Evolutionary conservation across 2,113 vertebrate genomes (phyloP).

Genomic region (Planiliza haematocheilus): DNA sequence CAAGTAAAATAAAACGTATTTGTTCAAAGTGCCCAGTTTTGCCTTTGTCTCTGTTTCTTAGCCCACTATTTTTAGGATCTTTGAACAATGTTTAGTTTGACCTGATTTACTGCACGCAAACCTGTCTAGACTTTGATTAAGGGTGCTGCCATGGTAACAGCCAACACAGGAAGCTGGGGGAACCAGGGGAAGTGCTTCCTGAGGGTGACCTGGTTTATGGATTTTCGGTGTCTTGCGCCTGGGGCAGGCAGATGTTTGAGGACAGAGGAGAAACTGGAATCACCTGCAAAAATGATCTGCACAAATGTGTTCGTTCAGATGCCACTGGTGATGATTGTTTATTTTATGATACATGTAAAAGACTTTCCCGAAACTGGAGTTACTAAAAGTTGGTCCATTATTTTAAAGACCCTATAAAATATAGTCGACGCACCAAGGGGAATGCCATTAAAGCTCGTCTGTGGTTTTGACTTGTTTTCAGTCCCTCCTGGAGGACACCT

Average conservation of each 20-base stretch:
- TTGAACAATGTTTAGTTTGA: slow-evolving; percentile 48
- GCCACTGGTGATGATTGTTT: background rate
- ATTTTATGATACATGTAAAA: background rate
- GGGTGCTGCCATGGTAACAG: slow-evolving; percentile 43
- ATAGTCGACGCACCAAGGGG: slow-evolving; percentile 24
- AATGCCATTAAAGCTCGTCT: slow-evolving; percentile 61
- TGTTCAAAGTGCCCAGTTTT: slow-evolving; percentile 22
- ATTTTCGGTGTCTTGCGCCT: slow-evolving; percentile 19
- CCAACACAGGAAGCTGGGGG: slow-evolving; percentile 54
- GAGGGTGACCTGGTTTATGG: slow-evolving; percentile 43
- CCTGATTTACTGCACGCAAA: slow-evolving; percentile 43
- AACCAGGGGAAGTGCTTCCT: slow-evolving; percentile 34
- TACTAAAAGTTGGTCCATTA: background rate
- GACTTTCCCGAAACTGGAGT: slow-evolving; percentile 7
- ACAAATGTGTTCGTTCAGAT: background rate
- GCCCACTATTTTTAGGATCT: slow-evolving; percentile 23
- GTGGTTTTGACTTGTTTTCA: slow-evolving; percentile 51
- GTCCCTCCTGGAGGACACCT: slow-evolving; percentile 56
- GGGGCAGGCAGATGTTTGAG: slow-evolving; percentile 37
- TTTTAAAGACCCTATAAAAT: slow-evolving; percentile 44
- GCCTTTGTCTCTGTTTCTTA: background rate
- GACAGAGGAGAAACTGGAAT: background rate
- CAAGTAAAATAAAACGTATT: slow-evolving; percentile 22
- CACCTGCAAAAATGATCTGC: slow-evolving; percentile 11
- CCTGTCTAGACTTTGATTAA: slow-evolving; percentile 67